Base-by-base conservation (phyloP, 2,797 vertebrate genomes). In the Myripristis murdjan region DNA sequence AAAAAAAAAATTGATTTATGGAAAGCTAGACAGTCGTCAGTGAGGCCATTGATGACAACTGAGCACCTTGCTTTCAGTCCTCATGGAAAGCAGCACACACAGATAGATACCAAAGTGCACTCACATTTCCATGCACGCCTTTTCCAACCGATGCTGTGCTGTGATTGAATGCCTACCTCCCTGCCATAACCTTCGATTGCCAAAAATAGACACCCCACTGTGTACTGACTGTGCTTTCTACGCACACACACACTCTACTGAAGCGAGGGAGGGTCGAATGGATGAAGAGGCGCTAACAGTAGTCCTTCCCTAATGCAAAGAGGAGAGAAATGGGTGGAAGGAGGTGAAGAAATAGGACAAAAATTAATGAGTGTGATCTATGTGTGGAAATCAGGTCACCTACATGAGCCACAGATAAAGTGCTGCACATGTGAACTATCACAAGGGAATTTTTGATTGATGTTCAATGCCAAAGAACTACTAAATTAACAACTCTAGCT, bases 151-250 rank as follows among this genome's bases (percentile, higher is more conserved):
- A 75, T 28, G n/a, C 60, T 35, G 76, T 37, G 28, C 56, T 49
- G 37, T 75, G 55, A 85, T 23, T 47, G 47, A 79, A 65, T 18
- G 46, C 46, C 28, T 75, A 54, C 41, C 37, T 79, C 46, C 49
- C 66, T 72, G 47, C 67, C 24, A 35, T 70, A 79, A 77, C 79
- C 73, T 81, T 71, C 52, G 4, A 70, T 69, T 48, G 63, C 75
- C 78, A 64, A 70, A 90, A 91, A 91, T 90, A 91, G 85, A 74
- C 33, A 72, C 75, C 68, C 69, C n/a, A 61, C 23, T 63, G 67
- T 77, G 81, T 72, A 75, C 68, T 76, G 70, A 57, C 66, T 83
- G 55, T 60, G 49, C 72, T 68, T 46, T 64, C 37, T 57, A 48
- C 12, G 37, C 16, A 44, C 49, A 55, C 37, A 75, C 43, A 24